Evolutionary conservation across 1,140 invertebrate genomes (phyloP).

Genomic region (Hirudo medicinalis): DNA sequence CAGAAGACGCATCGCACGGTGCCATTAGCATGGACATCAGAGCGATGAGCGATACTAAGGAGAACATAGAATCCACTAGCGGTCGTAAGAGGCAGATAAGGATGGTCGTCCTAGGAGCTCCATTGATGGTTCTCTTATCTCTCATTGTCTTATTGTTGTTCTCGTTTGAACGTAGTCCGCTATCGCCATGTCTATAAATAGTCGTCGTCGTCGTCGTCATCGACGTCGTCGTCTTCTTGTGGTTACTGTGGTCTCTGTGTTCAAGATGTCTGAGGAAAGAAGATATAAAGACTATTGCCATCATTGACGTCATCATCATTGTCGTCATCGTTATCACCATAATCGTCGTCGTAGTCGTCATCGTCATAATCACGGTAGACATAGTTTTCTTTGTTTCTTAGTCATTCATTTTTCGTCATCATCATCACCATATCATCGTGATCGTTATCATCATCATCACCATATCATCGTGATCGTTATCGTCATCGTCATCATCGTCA

Average conservation of each 20-base stretch:
- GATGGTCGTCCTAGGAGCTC: too few relatives aligned
- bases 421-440: not conserved
- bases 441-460: conserved; percentile 4
- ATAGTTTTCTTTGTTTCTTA: not conserved
- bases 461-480: not conserved
- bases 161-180: not conserved
- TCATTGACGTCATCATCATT: conserved; percentile 1
- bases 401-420: not conserved
- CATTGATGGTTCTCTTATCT: not conserved
- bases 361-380: not conserved
- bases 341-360: not conserved
- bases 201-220: conserved; percentile 2
- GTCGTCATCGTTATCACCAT: not conserved
- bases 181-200: not conserved
- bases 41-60: too few relatives aligned
- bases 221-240: not conserved
- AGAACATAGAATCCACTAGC: too few relatives aligned
- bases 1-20: not conserved
- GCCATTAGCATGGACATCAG: not conserved
- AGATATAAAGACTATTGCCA: too few relatives aligned
- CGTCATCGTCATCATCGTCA: not conserved
- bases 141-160: not conserved
- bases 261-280: too few relatives aligned
- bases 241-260: too few relatives aligned
- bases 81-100: too few relatives aligned